Conservation (phyloP, 2,888 invertebrate species). For the Cinara cedri region DNA sequence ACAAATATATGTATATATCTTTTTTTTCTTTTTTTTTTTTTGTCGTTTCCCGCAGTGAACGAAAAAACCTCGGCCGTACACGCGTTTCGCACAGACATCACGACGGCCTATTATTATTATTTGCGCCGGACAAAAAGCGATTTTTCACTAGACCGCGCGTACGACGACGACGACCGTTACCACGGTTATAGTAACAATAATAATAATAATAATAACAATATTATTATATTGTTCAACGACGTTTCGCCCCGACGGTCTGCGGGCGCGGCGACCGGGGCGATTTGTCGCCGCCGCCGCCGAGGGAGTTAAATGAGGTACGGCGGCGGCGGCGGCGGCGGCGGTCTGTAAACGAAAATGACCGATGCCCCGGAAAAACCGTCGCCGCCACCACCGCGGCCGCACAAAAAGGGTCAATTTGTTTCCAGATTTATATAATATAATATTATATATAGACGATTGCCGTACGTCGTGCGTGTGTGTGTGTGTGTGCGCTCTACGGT, state of each 20-base stretch:
- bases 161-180: constrained; percentile 18
- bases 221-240: neutral
- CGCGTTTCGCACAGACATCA: neutral
- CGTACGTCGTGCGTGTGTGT: too few relatives aligned
- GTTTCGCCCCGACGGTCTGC: neutral
- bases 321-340: too few relatives aligned
- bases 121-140: constrained; percentile 33
- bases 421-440: constrained; percentile 51
- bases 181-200: neutral
- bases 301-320: constrained; percentile 47
- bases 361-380: constrained; percentile 44
- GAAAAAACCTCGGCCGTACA: too few relatives aligned
- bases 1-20: too few relatives aligned
- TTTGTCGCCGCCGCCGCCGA: constrained; percentile 40
- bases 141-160: constrained; percentile 50
- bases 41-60: too few relatives aligned
- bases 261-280: constrained; percentile 36
- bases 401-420: constrained; percentile 55
- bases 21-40: too few relatives aligned
- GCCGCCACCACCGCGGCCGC: neutral
- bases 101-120: neutral
- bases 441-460: too few relatives aligned
- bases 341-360: constrained; percentile 57
- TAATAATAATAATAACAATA: too few relatives aligned
- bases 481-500: too few relatives aligned